These are phyloP conservation scores for Cinclus cinclus DNA, from an alignment of 2,113 vertebrate genomes.

Conservation along the genomic window DNA sequence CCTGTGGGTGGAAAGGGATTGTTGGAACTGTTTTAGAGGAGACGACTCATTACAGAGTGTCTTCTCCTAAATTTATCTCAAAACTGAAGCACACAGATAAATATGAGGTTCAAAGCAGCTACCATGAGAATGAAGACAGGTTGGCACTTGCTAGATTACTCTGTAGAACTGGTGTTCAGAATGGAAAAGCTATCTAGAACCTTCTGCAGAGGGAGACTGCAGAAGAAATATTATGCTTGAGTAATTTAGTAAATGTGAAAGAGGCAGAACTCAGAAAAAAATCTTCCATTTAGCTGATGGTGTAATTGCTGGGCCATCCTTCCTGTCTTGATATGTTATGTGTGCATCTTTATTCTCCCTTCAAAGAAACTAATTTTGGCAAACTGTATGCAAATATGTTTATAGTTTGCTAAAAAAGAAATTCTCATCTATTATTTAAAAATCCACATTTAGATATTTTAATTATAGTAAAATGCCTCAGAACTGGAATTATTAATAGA, in stretches of 20 bases:
- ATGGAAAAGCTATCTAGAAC: background rate
- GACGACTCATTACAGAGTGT: background rate
- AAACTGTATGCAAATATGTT: background rate
- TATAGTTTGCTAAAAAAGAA: background rate
- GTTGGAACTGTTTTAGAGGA: background rate
- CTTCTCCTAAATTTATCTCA: background rate
- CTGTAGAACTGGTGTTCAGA: background rate
- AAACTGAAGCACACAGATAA: background rate
- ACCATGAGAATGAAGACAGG: fast-evolving
- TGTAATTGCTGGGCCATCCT: background rate
- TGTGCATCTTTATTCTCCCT: background rate
- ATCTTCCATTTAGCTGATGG: background rate
- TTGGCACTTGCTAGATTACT: fast-evolving
- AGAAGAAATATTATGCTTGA: background rate
- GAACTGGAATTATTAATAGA: background rate
- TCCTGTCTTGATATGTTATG: background rate
- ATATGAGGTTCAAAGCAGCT: background rate
- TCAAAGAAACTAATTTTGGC: background rate
- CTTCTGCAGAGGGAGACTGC: background rate
- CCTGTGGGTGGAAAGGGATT: background rate
- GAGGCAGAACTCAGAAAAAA: background rate
- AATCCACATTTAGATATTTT: background rate
- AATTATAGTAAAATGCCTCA: background rate
- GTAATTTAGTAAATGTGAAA: background rate
- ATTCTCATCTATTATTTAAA: background rate